Percentiles rank a stretch among this genome's conserved stretches.
Evolutionary conservation across 2,113 vertebrate species (phyloP).

Genomic region (Syrrhaptes paradoxus): DNA sequence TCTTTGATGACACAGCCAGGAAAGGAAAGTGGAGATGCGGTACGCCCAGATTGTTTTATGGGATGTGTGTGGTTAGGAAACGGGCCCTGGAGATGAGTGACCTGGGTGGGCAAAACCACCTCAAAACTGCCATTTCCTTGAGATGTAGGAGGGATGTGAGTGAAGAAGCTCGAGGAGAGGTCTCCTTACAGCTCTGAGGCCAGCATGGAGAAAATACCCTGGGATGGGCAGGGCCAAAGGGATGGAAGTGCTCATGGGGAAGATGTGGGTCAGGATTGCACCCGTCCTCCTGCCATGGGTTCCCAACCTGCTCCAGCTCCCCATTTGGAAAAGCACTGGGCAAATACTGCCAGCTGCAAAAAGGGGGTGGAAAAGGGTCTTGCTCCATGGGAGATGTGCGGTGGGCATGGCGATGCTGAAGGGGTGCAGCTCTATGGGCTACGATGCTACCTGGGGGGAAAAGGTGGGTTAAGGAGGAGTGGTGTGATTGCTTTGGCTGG

Average conservation of each 20-base stretch:
- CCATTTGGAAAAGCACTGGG: not conserved
- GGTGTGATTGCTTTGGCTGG: not conserved
- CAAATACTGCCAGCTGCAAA: not conserved
- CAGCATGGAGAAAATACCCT: not conserved
- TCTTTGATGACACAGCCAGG: not conserved
- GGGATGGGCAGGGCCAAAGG: not conserved
- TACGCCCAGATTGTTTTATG: not conserved
- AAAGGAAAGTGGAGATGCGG: not conserved
- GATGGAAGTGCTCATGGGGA: not conserved
- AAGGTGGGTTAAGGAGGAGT: not conserved
- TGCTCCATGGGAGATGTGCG: not conserved
- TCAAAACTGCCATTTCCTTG: not conserved
- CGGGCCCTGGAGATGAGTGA: not conserved
- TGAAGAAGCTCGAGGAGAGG: not conserved
- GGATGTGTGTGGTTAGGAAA: not conserved
- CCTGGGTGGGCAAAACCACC: not conserved
- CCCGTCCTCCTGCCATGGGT: rapidly evolving
- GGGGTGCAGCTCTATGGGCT: not conserved
- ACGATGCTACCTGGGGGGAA: not conserved
- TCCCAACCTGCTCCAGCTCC: not conserved
- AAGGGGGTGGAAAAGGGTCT: not conserved
- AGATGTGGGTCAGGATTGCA: not conserved
- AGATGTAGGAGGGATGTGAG: not conserved
- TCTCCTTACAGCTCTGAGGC: not conserved
- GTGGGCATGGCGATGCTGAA: not conserved